Conservation (phyloP, 2,888 invertebrate species). For the Apomyelois bistriatella region DNA sequence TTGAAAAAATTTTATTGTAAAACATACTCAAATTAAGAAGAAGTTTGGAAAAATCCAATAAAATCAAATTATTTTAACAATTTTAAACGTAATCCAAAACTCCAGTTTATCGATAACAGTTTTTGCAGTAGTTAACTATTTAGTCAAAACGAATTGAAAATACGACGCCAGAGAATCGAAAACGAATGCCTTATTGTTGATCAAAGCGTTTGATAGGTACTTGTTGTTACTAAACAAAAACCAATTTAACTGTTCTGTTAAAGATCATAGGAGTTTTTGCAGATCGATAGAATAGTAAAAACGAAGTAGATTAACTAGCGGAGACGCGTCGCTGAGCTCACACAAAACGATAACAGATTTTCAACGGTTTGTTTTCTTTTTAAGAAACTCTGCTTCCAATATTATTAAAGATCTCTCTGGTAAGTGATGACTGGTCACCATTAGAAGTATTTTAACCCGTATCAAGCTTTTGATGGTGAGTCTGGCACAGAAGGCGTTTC, state of each 20-base stretch:
- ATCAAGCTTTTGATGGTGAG: slow-evolving; percentile 50
- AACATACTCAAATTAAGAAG: too few species aligned
- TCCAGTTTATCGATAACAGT: background rate
- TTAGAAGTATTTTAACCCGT: slow-evolving; percentile 55
- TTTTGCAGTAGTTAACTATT: slow-evolving; percentile 24
- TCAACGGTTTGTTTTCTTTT: slow-evolving; percentile 70
- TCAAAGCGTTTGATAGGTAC: slow-evolving; percentile 41
- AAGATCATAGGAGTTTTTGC: slow-evolving; percentile 65
- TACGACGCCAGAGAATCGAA: slow-evolving; percentile 29
- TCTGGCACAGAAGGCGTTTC: slow-evolving; percentile 50
- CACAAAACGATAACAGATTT: slow-evolving; percentile 69
- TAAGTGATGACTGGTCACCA: slow-evolving; percentile 70
- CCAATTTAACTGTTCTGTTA: slow-evolving; percentile 61
- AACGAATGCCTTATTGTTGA: slow-evolving; percentile 36
- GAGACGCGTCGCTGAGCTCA: slow-evolving; percentile 56
- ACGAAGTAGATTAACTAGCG: slow-evolving; percentile 52
- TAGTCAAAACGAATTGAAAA: slow-evolving; percentile 42
- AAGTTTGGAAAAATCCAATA: too few species aligned
- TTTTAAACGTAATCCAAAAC: background rate
- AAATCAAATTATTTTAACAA: too few species aligned
- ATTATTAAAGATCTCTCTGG: slow-evolving; percentile 66
- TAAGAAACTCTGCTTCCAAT: slow-evolving; percentile 54
- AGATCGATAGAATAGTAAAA: slow-evolving; percentile 46
- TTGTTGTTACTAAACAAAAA: slow-evolving; percentile 57
- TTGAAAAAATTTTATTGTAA: too few species aligned